Base-by-base conservation (phyloP, 2,797 vertebrate species). In the Remorina albescens region DNA sequence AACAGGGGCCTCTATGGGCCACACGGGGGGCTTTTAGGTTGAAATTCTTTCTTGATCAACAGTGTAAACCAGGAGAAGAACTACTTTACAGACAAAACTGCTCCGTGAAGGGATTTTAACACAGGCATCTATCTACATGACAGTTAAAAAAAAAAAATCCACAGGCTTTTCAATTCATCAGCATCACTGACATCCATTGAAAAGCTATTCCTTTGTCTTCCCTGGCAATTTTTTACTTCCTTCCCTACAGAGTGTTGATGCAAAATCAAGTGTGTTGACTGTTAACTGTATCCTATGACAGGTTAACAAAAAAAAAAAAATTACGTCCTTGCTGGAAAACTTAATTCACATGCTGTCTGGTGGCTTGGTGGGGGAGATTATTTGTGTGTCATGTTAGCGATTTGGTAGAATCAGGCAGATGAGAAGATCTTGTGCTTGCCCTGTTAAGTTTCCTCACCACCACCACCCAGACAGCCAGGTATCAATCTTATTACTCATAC, bases 251-350 rank as follows among this genome's bases (percentile, higher is more conserved):
- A 79, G 64, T 58, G 61, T 42, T 30, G 4, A 51, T 32, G 56
- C 56, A 67, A 42, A 65, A 69, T 61, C 56, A 71, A 79, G 71
- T 53, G 67, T 72, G 68, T 51, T 61, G 12, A 54, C 71, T 63
- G 53, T 51, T 68, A 57, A 68, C 66, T 74, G 59, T 79, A 66
- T 47, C 30, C 63, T 25, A 28, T 53, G 74, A 76, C 76, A 84
- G 66, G 62, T 69, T 74, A 78, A n/a, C n/a, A 82, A 74, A 78
- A 76, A 72, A 25, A 9, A 26, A 77, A 54, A 34, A 66, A 63
- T n/a, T 28, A 56, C 76, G 49, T 62, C 63, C 59, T 55, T 36
- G 15, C 68, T 2, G 4, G 50, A 63, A 61, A 67, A 76, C 62
- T 21, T 56, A 65, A 81, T 64, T 70, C 26, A 53, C 51, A 54